Percentiles rank a stretch among this genome's conserved stretches.
phyloP scores from a whole-genome alignment of 2,113 vertebrate genomes.

The Corapipo altera region DNA sequence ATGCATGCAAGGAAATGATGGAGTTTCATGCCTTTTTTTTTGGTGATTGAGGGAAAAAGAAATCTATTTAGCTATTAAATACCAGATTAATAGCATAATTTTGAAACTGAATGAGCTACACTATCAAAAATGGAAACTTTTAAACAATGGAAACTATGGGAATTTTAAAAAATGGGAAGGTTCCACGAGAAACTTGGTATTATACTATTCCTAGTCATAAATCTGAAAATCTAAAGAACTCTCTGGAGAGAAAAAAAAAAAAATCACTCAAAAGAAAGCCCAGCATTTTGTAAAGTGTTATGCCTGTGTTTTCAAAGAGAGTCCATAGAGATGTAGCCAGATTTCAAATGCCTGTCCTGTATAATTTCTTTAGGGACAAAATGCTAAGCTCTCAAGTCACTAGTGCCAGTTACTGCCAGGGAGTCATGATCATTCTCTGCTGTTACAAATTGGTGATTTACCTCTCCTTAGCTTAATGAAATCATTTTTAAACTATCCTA shows the following conservation, averaged over 20 bases:
- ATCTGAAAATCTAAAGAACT: neutral
- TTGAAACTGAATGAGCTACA: neutral
- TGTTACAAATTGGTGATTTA: neutral
- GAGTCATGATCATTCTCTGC: neutral
- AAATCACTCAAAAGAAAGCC: rapidly evolving
- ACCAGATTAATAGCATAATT: neutral
- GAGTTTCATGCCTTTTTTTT: neutral
- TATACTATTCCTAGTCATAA: neutral
- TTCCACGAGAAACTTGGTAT: neutral
- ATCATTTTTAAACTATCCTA: neutral
- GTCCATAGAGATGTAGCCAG: rapidly evolving
- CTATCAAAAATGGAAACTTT: neutral
- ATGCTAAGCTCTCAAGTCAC: neutral
- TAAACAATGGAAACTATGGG: neutral
- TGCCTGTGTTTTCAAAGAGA: neutral
- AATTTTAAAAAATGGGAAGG: neutral
- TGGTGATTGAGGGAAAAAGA: neutral
- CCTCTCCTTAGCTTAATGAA: neutral
- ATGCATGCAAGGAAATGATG: neutral
- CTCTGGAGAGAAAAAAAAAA: neutral
- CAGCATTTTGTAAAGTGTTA: neutral
- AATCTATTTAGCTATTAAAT: neutral
- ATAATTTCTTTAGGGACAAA: neutral
- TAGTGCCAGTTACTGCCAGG: neutral
- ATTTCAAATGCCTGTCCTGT: neutral